Evolutionary conservation across 1,140 invertebrate genomes (phyloP).

Genomic region (Zaprionus nigranus): DNA sequence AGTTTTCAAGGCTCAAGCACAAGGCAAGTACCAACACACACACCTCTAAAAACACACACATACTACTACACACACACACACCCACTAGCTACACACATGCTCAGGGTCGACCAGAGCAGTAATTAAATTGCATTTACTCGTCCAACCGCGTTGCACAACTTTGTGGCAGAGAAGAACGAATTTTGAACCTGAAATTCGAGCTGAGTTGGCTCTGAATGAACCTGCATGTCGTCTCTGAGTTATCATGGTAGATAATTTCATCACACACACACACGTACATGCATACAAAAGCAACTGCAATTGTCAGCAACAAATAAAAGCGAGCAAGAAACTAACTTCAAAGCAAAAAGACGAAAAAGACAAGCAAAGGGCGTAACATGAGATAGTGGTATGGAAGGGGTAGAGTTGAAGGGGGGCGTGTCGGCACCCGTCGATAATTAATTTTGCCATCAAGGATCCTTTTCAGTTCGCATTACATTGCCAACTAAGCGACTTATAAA

Average conservation of each 20-base stretch:
- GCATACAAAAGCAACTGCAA: conserved; percentile 32
- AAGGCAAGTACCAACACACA: conserved; percentile 3
- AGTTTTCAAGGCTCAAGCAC: background rate
- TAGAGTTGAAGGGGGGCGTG: conserved; percentile 26
- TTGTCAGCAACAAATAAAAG: conserved; percentile 66
- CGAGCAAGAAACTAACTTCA: conserved; percentile 31
- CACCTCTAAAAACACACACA: conserved; percentile 1
- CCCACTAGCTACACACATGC: background rate
- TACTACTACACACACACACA: background rate
- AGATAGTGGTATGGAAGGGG: background rate
- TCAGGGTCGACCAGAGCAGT: conserved; percentile 52
- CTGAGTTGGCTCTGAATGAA: conserved; percentile 7
- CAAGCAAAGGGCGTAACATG: conserved; percentile 70
- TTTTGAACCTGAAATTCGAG: conserved; percentile 58
- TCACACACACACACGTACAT: conserved; percentile 17
- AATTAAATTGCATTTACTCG: conserved; percentile 71
- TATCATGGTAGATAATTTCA: conserved; percentile 56
- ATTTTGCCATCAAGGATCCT: conserved; percentile 61
- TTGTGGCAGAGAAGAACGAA: conserved; percentile 63
- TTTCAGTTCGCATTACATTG: conserved; percentile 55
- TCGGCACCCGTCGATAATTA: conserved; percentile 64
- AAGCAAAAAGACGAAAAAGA: conserved; percentile 38
- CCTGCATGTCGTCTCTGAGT: conserved; percentile 29
- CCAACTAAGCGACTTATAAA: conserved; percentile 70
- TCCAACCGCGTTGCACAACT: conserved; percentile 14